phyloP scores from a whole-genome alignment of 2,888 invertebrate species.

The Tolmerus cingulatus region DNA sequence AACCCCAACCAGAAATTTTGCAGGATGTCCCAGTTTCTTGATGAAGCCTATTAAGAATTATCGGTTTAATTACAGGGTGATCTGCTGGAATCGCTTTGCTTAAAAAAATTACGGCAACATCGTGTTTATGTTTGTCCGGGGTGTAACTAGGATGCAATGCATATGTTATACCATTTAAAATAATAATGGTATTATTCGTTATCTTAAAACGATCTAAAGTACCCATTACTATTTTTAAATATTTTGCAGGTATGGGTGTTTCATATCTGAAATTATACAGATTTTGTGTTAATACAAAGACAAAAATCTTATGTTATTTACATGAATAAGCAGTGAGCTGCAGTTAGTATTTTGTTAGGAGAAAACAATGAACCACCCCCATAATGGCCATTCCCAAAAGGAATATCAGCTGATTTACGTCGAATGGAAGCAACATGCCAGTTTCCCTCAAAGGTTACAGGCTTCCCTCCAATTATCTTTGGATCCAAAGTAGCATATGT shows the following conservation, averaged over 20 bases:
- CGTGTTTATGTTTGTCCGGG: neutral
- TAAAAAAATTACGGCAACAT: neutral
- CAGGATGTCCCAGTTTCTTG: neutral
- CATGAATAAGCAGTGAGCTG: neutral
- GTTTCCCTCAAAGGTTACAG: neutral
- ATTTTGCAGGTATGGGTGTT: neutral
- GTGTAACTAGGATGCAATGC: neutral
- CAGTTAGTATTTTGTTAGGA: neutral
- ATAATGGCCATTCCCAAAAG: neutral
- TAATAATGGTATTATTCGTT: neutral
- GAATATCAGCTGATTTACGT: neutral
- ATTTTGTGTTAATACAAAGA: neutral
- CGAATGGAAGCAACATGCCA: neutral
- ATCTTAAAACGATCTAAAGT: neutral
- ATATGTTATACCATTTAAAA: neutral
- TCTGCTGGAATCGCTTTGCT: neutral
- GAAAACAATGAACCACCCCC: neutral
- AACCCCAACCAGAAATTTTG: neutral
- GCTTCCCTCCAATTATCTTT: neutral
- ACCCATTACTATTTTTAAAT: neutral
- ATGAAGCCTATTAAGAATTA: neutral
- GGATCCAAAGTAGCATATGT: neutral
- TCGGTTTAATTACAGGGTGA: neutral
- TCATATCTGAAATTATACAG: neutral
- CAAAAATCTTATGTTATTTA: neutral